Percentiles rank a stretch among this genome's conserved stretches.
These are phyloP conservation scores for Cheiracanthium punctorium DNA, from an alignment of 2,888 invertebrate species.

Conservation along the genomic window DNA sequence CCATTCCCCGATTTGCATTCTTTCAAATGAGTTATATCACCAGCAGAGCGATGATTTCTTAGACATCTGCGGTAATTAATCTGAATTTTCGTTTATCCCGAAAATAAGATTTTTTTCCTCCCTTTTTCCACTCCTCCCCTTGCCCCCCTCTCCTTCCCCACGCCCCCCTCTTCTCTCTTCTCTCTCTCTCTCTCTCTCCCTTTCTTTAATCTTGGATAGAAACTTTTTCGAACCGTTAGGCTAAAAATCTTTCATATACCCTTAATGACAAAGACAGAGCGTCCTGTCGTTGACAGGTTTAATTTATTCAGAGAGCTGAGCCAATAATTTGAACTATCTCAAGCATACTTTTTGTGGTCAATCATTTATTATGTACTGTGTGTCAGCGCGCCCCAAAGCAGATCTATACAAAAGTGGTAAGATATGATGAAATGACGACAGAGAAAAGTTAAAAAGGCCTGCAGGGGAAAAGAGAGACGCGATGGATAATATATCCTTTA, in stretches of 20 bases:
- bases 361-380: constrained; percentile 66
- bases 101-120: constrained; percentile 63
- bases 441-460: constrained; percentile 25
- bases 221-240: constrained; percentile 68
- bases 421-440: constrained; percentile 60
- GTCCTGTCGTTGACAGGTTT: constrained; percentile 66
- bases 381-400: constrained; percentile 46
- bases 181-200: constrained; percentile 20
- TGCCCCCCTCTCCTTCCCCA: neutral
- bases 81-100: constrained; percentile 70
- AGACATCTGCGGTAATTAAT: constrained; percentile 69
- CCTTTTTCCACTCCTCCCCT: neutral
- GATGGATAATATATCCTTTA: constrained; percentile 50
- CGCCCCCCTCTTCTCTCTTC: neutral
- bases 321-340: constrained; percentile 69
- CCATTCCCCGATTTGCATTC: constrained; percentile 64
- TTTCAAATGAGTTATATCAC: constrained; percentile 70
- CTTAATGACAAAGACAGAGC: constrained; percentile 69
- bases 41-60: constrained; percentile 68
- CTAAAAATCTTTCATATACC: constrained; percentile 69
- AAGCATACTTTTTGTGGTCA: constrained; percentile 66
- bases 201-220: constrained; percentile 60
- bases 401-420: constrained; percentile 52
- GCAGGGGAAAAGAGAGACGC: neutral
- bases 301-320: constrained; percentile 61